Evolutionary conservation across 2,797 vertebrate genomes (phyloP), one percentile per base, ranked within the genome.

Genomic region (Rhadinocentrus ornatus): DNA sequence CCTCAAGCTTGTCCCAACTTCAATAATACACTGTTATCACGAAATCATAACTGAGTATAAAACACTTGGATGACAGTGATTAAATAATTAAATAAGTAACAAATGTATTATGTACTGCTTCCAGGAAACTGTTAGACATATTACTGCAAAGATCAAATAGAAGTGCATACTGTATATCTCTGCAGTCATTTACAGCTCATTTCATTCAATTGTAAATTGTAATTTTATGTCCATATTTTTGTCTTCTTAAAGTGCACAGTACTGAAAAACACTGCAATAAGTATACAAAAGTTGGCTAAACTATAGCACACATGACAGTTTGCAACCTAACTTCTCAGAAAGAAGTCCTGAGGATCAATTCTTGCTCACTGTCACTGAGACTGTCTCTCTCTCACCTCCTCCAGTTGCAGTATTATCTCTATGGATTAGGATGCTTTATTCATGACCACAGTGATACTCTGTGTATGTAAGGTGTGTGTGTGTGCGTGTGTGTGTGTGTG

Each of bases 371-470:
- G 77, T 78, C 71, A 72, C 64, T 75, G 56, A 74, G 72, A 68
- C 75, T 79, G 68, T 61, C 71, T 82, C 79, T 75, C 80, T 75
- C 80, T 77, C 80, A 80, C 69, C 83, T 88, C 75, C 80, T 89
- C 78, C 85, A 85, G 90, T 86, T 72, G 81, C 84, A 89, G 80
- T 88, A 90, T 89, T 91, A 92, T 92, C 92, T 93, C 91, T 84
- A 82, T 91, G 92, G 91, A 94, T 91, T 91, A 91, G 73, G 85
- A 94, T 93, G 91, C 87, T 92, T 92, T 93, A 93, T 92, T 93
- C 92, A 92, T 93, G 89, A 90, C 90, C 80, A 78, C 75, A 85
- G 87, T 79, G 88, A 71, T 89, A 89, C 83, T 83, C 59, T 81
- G 75, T 74, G 74, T 73, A 64, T 59, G 69, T 78, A 32, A 37